Conservation (phyloP, 2,888 invertebrate species). For the Eumerus sabulonum region DNA sequence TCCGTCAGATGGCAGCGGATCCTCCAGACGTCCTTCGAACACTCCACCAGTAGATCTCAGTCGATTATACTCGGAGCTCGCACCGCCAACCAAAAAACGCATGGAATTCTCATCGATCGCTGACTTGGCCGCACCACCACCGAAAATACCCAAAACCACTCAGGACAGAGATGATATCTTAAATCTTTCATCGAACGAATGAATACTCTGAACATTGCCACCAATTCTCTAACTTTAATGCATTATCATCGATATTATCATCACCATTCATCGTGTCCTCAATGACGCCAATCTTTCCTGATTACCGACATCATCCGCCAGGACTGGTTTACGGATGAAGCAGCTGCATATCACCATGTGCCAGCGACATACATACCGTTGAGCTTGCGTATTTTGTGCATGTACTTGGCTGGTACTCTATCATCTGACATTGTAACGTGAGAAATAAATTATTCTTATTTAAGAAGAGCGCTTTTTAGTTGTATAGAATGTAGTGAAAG, state of each 20-base stretch:
- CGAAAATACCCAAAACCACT: slow-evolving; percentile 82
- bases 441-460: slow-evolving; percentile 66
- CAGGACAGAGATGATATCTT: slow-evolving; percentile 78
- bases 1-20: slow-evolving; percentile 76
- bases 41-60: slow-evolving; percentile 78
- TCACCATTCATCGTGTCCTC: no score
- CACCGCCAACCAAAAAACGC: slow-evolving; percentile 77
- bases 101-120: slow-evolving; percentile 79
- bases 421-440: slow-evolving; percentile 53
- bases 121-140: slow-evolving; percentile 80
- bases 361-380: no score
- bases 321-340: no score
- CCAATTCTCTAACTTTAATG: no score
- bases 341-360: no score
- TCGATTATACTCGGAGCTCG: slow-evolving; percentile 76
- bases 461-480: slow-evolving; percentile 35
- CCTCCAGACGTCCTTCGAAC: slow-evolving; percentile 75
- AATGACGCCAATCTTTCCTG: no score
- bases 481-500: no score
- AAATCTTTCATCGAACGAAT: slow-evolving; percentile 77
- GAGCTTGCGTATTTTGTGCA: slow-evolving; percentile 64
- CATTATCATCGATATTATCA: no score
- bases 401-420: slow-evolving; percentile 43
- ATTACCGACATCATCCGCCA: no score
- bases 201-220: slow-evolving; percentile 52